These are phyloP conservation scores for Zeugodacus cucurbitae DNA, from an alignment of 1,140 invertebrate genomes.

Conservation along the genomic window DNA sequence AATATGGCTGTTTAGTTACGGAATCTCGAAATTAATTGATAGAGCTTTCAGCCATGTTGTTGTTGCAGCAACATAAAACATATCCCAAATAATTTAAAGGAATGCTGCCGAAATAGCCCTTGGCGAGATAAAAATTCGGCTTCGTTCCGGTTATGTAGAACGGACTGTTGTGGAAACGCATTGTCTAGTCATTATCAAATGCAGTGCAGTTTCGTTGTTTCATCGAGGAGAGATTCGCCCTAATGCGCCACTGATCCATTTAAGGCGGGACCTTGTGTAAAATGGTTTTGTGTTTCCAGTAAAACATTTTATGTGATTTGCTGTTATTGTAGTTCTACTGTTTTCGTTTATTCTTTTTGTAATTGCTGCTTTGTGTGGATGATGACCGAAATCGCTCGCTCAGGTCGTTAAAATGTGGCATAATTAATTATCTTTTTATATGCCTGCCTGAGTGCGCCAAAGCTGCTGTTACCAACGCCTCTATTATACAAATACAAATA, in stretches of 20 bases:
- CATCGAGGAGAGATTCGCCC: too few relatives aligned
- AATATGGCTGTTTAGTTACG: too few relatives aligned
- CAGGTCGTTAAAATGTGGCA: constrained; percentile 25
- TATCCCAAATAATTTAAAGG: too few relatives aligned
- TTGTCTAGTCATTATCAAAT: too few relatives aligned
- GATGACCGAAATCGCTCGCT: constrained; percentile 10
- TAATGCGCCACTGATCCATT: background rate
- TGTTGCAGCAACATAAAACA: too few relatives aligned
- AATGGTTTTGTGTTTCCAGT: background rate
- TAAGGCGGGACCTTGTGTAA: background rate
- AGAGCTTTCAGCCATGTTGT: too few relatives aligned
- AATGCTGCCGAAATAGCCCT: too few relatives aligned
- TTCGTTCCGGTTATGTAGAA: too few relatives aligned
- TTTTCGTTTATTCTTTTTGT: background rate
- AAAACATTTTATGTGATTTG: background rate
- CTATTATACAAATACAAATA: background rate
- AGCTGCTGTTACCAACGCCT: constrained; percentile 25
- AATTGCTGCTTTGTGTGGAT: background rate
- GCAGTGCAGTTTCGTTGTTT: too few relatives aligned
- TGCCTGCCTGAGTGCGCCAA: background rate
- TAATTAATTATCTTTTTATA: constrained; percentile 38
- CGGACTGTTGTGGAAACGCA: too few relatives aligned
- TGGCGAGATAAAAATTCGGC: too few relatives aligned
- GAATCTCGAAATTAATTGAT: too few relatives aligned
- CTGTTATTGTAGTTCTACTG: background rate